Evolutionary conservation across 2,113 vertebrate genomes (phyloP), one percentile per base, ranked within the genome.

Genomic region (Oryzias woworae): DNA sequence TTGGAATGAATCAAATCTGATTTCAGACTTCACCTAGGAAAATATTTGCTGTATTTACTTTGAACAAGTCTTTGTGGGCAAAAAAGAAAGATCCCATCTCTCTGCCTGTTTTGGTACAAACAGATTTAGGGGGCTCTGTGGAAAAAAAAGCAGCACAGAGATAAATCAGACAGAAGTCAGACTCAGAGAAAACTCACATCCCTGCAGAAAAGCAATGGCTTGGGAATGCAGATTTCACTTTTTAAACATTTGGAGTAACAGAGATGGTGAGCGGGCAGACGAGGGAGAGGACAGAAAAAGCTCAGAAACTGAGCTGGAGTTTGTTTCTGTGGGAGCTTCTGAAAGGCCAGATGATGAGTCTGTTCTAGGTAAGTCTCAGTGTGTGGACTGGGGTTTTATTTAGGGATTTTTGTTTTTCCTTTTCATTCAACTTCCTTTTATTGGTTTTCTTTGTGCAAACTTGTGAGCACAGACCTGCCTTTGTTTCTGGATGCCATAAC

Each of bases 201-300:
- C 42, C n/a, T 13, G 5, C 5, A 59, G 53, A 59, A 22, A 43
- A 73, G 56, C 5, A 13, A 88, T 90, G 84, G 81, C 66, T 60
- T 71, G 60, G 66, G 54, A 72, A 51, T 78, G 26, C 76, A 76
- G 73, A 63, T 85, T 91, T 71, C 44, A 81, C n/a, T 92, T 91
- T 88, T 75, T 91, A 64, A 87, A 86, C 43, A 84, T 91, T 42
- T 91, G 90, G 90, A 67, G 76, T 74, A 81, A 82, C 53, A 53
- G 56, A 1, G 31, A 73, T 2, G 49, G 47, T 66, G 69, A 74
- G 10, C 47, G 73, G 61, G 73, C 45, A 59, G 61, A 17, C 45
- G 60, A 64, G 18, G 52, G 14, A 53, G 63, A 61, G 50, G 62
- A 59, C 50, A 64, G 53, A 18, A 31, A 53, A 28, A 15, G 24